Evolutionary conservation across 1,140 invertebrate species (phyloP), one percentile per base, ranked within the genome.

Genomic region (Diploscapter pachys): DNA sequence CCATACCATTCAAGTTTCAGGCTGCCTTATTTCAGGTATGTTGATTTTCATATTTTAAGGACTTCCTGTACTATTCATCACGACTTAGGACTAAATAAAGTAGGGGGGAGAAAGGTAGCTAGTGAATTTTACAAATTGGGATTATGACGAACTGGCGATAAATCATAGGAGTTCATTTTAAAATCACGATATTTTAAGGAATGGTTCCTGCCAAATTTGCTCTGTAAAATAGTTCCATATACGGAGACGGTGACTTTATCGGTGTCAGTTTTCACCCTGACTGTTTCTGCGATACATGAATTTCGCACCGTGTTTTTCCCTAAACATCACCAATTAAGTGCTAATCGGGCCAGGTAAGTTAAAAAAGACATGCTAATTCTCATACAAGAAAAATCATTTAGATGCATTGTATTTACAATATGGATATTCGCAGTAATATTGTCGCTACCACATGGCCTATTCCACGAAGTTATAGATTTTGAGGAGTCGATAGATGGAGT

Each of bases 1-100:
- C 89, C 76, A 87, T 86, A 52, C 79, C 79, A 64, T 93, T 93
- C 87, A 91, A 93, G 90, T 93, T 93, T 84, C 92, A 79, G 49
- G 78, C 78, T 5, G 78, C 78, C 31, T 71, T 79, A 31, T 77
- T 79, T 49, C 75, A 76, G 70, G 75, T 76, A 31, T 13, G 63
- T 31, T 31, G 31, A 31, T 31, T 31, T 31, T 31, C 31, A 31
- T 31, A 31, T 31, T 31, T 31, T 31, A 31, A 31, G 31, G 31
- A 31, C 31, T 31, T 31, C 31, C 31, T 31, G 31, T 31, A 31
- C 31, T 31, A 31, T 31, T 31, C 31, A 31, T 31, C 31, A 31
- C 31, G 31, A 31, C 31, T 31, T 31, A 31, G 31, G 1, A 31
- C 31, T 31, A 31, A 31, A 31, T 31, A 31, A 31, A 31, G 31